These are phyloP conservation scores for Hyperoodon ampullatus DNA, from an alignment of 2,113 vertebrate genomes.

Conservation along the genomic window DNA sequence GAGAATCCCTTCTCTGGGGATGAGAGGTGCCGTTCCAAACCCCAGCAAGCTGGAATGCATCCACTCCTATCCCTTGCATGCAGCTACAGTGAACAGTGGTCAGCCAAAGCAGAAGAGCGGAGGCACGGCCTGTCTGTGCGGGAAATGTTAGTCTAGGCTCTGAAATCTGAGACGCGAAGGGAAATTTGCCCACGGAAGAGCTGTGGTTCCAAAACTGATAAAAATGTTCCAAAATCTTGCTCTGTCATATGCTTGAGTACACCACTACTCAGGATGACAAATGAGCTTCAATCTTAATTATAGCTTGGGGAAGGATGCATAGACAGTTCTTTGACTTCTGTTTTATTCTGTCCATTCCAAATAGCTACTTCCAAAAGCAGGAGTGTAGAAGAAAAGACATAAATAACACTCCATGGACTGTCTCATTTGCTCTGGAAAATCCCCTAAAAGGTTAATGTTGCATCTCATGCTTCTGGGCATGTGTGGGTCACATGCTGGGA, in stretches of 20 bases:
- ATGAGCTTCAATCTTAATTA: constrained; percentile 78
- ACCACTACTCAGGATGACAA: constrained; percentile 52
- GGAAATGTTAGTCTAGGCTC: background rate
- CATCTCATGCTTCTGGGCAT: constrained; percentile 36
- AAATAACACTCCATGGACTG: background rate
- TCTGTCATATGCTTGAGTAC: constrained; percentile 59
- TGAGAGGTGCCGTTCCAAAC: constrained; percentile 61
- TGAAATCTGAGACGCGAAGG: constrained; percentile 54
- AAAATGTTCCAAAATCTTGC: constrained; percentile 56
- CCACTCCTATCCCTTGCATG: background rate
- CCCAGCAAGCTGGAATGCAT: constrained; percentile 54
- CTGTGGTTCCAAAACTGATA: constrained; percentile 42
- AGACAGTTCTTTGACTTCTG: constrained; percentile 69
- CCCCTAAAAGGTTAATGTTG: constrained; percentile 60
- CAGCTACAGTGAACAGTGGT: constrained; percentile 17
- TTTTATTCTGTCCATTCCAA: constrained; percentile 62
- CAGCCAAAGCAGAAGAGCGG: constrained; percentile 23
- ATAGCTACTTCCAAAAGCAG: background rate
- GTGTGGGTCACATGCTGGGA: constrained; percentile 61
- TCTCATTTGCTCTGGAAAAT: constrained; percentile 57
- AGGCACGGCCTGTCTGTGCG: background rate
- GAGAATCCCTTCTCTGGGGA: constrained; percentile 73
- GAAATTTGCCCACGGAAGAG: background rate
- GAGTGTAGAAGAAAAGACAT: background rate
- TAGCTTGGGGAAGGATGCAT: constrained; percentile 31